Base-by-base conservation (phyloP, 2,888 invertebrate species). In the Stictocephala bisonia region DNA sequence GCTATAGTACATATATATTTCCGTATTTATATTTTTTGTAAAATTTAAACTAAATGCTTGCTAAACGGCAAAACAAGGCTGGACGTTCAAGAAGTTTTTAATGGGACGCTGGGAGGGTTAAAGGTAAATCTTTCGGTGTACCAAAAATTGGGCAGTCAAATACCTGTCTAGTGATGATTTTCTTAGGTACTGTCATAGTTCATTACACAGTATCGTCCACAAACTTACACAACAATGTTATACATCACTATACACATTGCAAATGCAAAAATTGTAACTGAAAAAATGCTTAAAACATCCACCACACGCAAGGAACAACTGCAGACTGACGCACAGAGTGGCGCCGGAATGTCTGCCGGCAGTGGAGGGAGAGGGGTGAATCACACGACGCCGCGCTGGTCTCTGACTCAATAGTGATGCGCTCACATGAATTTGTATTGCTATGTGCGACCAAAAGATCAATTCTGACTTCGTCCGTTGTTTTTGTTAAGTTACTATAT, bases 171-270 rank as follows among this genome's bases (percentile, higher is more conserved):
- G 56, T 56, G 56, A 56, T 56, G 29, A 56, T 29, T 56, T 6
- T 56, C 31, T 50, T 56, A 15, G 56, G 31, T 56, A 56, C 29
- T 56, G 31, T 27, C 56, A 56, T 56, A 9, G 31, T 56, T 13
- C 56, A 56, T 29, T 56, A 29, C 56, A 56, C 56, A 56, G 53
- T 53, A 56, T 56, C n/a, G 56, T 56, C 31, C 31, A 56, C 29
- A 56, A 56, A 29, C 15, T 29, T 56, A 56, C 56, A 56, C 56
- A 27, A 56, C 24, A 22, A 29, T 24, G n/a, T 3, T 29, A 29
- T 15, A 56, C n/a, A 29, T 56, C 15, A 29, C 29, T 7, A 56
- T 3, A 51, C 51, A 51, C 51, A 29, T 15, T 53, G 53, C 26
- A 53, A 24, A 53, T 53, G 24, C 53, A 53, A 53, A 53, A 53